A percentile compares a stretch with the other conserved stretches of the same genome.
Conservation (phyloP, 2,888 invertebrate genomes). For the Brenthis hecate region DNA sequence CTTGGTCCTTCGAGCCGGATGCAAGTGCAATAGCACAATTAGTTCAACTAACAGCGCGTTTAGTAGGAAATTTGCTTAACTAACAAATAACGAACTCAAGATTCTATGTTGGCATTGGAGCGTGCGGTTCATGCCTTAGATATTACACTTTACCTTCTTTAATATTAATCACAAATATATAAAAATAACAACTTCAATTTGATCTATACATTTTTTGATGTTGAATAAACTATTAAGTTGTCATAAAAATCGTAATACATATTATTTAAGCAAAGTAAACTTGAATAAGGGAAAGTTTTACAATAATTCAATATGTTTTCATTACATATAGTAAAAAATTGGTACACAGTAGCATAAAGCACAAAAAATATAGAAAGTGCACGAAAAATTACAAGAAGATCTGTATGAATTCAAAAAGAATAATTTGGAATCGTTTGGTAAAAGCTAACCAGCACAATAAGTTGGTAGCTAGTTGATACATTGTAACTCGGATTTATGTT, state of each 20-base stretch:
- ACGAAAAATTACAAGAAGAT: background rate
- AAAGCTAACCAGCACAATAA: constrained; percentile 1
- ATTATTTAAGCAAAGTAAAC: too few relatives aligned
- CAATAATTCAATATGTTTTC: too few relatives aligned
- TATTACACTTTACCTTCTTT: background rate
- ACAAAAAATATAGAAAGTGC: background rate
- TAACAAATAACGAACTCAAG: constrained; percentile 10
- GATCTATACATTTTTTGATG: too few relatives aligned
- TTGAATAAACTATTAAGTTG: too few relatives aligned
- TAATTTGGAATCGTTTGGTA: background rate
- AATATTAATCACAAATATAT: too few relatives aligned
- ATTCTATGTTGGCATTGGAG: background rate
- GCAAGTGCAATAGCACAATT: constrained; percentile 16
- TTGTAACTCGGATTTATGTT: background rate
- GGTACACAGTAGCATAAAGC: background rate
- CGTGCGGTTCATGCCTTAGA: constrained; percentile 1
- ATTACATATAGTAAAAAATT: too few relatives aligned
- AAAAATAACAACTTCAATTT: too few relatives aligned
- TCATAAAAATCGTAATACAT: too few relatives aligned
- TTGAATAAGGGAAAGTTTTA: too few relatives aligned
- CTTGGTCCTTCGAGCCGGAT: constrained; percentile 17
- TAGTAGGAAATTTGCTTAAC: constrained; percentile 15
- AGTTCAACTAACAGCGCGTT: constrained; percentile 12
- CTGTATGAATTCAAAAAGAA: background rate
- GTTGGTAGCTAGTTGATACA: background rate